A percentile compares a stretch with the other conserved stretches of the same genome.
Conservation (phyloP, 37 sponge, comb jelly and placozoan species). For the Chondrilla cf. caribensis region DNA sequence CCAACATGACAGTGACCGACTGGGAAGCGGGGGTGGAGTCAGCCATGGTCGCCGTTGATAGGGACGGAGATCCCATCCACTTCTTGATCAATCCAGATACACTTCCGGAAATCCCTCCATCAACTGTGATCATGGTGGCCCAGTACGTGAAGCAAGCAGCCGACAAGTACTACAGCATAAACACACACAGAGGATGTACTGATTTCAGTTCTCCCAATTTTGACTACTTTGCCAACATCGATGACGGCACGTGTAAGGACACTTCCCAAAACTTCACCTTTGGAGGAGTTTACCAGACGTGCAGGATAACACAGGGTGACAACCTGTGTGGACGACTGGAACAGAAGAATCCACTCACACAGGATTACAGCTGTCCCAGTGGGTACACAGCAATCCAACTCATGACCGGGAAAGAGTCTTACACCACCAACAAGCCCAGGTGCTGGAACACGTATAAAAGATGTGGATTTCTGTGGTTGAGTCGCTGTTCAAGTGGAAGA, state of each 20-base stretch:
- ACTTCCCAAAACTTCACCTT: slow-evolving; percentile 47
- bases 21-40: slow-evolving; percentile 72
- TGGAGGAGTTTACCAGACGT: slow-evolving; percentile 77
- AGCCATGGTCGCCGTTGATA: slow-evolving; percentile 73
- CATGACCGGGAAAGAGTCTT: background rate
- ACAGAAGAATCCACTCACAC: slow-evolving; percentile 48
- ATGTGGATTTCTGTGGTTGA: background rate
- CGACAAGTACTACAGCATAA: slow-evolving; percentile 58
- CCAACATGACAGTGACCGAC: slow-evolving; percentile 56
- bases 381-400: slow-evolving; percentile 36
- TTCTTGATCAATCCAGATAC: slow-evolving; percentile 39
- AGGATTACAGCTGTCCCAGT: slow-evolving; percentile 26
- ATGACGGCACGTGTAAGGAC: slow-evolving; percentile 43
- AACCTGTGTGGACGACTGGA: background rate
- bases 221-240: slow-evolving; percentile 64
- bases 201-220: slow-evolving; percentile 54
- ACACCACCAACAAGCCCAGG: too few species aligned
- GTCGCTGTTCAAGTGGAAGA: background rate
- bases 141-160: slow-evolving; percentile 42
- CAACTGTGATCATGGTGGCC: slow-evolving; percentile 39
- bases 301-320: background rate
- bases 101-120: slow-evolving; percentile 58
- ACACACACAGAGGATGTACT: slow-evolving; percentile 67
- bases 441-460: background rate
- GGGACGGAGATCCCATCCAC: slow-evolving; percentile 68